Conservation (phyloP, 2,113 vertebrate species). For the Azemiops feae region DNA sequence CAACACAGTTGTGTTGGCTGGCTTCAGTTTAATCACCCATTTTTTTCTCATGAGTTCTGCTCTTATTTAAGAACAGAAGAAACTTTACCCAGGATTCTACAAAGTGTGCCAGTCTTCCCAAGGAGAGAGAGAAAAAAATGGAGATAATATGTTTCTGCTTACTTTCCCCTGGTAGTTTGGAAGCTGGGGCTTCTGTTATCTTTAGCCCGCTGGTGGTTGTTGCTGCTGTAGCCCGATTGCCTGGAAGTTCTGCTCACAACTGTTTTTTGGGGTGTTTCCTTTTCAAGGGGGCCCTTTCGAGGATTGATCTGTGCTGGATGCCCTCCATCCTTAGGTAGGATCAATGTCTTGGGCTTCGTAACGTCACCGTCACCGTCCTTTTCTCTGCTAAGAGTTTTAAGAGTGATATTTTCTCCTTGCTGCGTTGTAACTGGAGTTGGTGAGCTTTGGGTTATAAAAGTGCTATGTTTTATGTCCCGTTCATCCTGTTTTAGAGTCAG, state of each 20-base stretch:
- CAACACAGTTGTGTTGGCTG: background rate
- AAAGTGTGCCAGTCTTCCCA: background rate
- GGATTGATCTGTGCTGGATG: constrained; percentile 42
- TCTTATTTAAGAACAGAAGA: background rate
- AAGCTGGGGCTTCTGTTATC: constrained; percentile 55
- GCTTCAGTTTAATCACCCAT: background rate
- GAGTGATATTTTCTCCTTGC: background rate
- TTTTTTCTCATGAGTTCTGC: background rate
- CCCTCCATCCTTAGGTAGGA: constrained; percentile 32
- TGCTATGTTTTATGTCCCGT: background rate
- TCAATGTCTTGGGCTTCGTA: background rate
- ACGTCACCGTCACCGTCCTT: background rate
- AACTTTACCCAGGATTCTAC: background rate
- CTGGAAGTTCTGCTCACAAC: constrained; percentile 25
- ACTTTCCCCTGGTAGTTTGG: constrained; percentile 74
- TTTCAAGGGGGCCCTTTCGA: constrained; percentile 16
- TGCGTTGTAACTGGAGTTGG: background rate
- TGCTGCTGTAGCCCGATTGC: constrained; percentile 24
- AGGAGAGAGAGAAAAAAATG: background rate
- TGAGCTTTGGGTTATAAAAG: background rate
- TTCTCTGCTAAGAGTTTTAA: background rate
- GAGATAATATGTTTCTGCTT: constrained; percentile 45
- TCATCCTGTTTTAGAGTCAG: background rate
- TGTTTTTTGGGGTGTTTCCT: background rate
- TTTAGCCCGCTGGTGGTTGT: constrained; percentile 20